phyloP scores from a whole-genome alignment of 2,797 vertebrate genomes.

The Paedocypris micromegethes region DNA sequence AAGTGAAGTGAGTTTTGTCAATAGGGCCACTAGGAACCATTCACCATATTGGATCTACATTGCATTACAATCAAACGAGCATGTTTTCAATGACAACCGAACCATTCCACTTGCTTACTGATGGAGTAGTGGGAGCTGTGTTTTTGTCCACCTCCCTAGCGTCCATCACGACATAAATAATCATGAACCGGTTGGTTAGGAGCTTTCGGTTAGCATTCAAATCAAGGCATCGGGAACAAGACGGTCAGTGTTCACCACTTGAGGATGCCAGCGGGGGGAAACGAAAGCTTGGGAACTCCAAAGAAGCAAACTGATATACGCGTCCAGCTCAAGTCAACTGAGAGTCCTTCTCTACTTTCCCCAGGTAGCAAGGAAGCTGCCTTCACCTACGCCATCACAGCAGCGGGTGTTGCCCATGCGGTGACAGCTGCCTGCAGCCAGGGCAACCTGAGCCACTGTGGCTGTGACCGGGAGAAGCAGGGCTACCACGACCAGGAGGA shows the following conservation, averaged over 20 bases:
- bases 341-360: slow-evolving; percentile 43
- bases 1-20: no score
- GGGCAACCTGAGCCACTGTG: slow-evolving; percentile 96
- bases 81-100: no score
- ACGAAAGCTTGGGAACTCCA: no score
- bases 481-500: slow-evolving; percentile 94
- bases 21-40: no score
- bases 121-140: background rate
- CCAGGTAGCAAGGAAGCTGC: slow-evolving; percentile 96
- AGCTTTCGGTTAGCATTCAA: slow-evolving; percentile 7
- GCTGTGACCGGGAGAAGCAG: slow-evolving; percentile 96
- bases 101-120: no score
- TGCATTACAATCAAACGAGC: no score
- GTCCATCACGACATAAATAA: slow-evolving; percentile 4
- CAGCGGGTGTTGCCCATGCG: slow-evolving; percentile 90
- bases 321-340: no score
- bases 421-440: slow-evolving; percentile 95
- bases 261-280: no score
- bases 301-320: no score
- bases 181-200: background rate
- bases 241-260: no score
- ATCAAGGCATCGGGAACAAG: background rate
- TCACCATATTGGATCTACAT: no score
- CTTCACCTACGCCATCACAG: slow-evolving; percentile 96
- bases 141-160: background rate